Base-by-base conservation (phyloP, 2,113 vertebrate species). In the Charina bottae region DNA sequence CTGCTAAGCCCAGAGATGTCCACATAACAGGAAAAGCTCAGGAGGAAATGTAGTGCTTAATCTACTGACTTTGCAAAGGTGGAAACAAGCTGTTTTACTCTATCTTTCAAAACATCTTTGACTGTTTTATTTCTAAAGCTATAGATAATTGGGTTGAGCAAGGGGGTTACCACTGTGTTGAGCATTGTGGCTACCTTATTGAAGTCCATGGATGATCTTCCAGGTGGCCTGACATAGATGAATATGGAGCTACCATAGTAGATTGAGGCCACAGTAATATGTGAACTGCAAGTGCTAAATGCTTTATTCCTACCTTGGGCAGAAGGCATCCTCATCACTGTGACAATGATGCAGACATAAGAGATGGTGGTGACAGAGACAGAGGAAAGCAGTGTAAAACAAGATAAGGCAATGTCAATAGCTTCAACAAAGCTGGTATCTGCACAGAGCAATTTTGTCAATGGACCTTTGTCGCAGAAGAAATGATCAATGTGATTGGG, bases 381-480 rank as follows among this genome's bases (percentile, higher is more conserved):
- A 72, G 96, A 95, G 21, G 95, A 91, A 58, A 96, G 94, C 17
- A 96, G 90, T 0, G 93, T 96, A 42, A 95, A 19, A 28, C 97
- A 59, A 13, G 95, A 94, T 53, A 95, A 94, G 59, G 94, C 11
- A 23, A 97, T 95, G 42, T 97, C 95, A 5, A 96, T 94, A 53
- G 95, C 42, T 58, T 97, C 96, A 1, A 93, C 92, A 11, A 96
- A 33, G 5, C 21, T 23, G 55, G 86, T 87, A 37, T 87, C 86
- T 87, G 86, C 86, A 87, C 86, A 97, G 91, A 92, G 62, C 92
- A 98, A 87, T 37, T 91, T 96, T 96, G 56, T 95, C 95, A 96
- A 95, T 24, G 92, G 94, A 49, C 96, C 96, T 60, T 95, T 97
- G 23, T 97, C 96, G 89, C 97, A 98, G 89, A 97, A 98, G 26